Percentiles rank a stretch among this genome's conserved stretches.
Conservation (phyloP, 2,888 invertebrate species). For the Blomia tropicalis region DNA sequence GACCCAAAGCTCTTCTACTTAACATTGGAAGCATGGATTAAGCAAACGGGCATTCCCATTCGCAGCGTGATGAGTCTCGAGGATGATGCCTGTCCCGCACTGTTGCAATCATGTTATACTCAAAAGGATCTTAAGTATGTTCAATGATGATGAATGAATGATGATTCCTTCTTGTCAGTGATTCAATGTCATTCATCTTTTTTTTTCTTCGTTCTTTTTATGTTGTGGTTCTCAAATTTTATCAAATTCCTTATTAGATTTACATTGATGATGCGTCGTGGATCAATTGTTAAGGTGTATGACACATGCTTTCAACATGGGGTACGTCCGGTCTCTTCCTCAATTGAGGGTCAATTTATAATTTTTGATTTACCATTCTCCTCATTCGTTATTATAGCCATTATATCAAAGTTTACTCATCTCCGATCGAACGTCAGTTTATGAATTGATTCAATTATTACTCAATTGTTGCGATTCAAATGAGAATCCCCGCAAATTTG, state of each 20-base stretch:
- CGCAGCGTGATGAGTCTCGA: conserved; percentile 65
- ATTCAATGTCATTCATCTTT: not conserved
- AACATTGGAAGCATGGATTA: conserved; percentile 79
- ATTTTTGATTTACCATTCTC: not conserved
- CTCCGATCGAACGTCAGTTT: conserved; percentile 71
- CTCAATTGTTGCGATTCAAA: conserved; percentile 66
- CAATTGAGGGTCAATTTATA: too few relatives aligned
- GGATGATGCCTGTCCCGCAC: conserved; percentile 73
- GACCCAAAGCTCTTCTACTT: conserved; percentile 82
- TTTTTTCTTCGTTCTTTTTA: not conserved
- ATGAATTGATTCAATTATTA: conserved; percentile 65
- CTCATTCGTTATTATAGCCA: conserved; percentile 41
- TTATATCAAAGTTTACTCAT: conserved; percentile 80
- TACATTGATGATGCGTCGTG: conserved; percentile 67
- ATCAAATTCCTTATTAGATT: conserved; percentile 39
- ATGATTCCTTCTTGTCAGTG: not conserved
- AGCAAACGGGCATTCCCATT: conserved; percentile 49
- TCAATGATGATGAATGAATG: too few relatives aligned
- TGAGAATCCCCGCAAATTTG: conserved; percentile 69
- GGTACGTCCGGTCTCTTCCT: conserved; percentile 7
- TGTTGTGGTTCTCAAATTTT: not conserved
- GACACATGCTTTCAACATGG: conserved; percentile 34
- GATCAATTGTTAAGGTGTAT: conserved; percentile 79
- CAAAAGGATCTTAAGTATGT: conserved; percentile 65
- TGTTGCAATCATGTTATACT: conserved; percentile 81